Evolutionary conservation across 2,888 invertebrate species (phyloP).

Genomic region (Hydropsyche betteni): DNA sequence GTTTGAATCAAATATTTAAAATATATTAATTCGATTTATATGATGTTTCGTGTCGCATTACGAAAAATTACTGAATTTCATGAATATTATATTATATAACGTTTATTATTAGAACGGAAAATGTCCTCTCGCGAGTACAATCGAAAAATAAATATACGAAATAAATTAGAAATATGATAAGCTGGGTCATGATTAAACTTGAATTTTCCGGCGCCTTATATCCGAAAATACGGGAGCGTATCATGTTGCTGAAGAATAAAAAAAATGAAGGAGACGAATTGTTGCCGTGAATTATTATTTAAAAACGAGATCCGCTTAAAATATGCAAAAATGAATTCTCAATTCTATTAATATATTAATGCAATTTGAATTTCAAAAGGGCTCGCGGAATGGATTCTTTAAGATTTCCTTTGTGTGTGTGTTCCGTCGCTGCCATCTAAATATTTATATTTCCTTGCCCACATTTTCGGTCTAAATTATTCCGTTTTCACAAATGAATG

Average conservation of each 20-base stretch:
- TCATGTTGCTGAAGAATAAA: not conserved
- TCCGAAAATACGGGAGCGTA: not conserved
- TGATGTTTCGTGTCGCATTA: no score
- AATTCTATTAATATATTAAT: conserved; percentile 42
- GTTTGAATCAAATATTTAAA: no score
- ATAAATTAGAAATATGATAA: conserved; percentile 17
- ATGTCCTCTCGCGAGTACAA: no score
- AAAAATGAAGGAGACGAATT: conserved; percentile 9
- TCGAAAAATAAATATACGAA: not conserved
- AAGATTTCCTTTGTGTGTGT: conserved; percentile 37
- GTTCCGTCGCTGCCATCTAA: conserved; percentile 42
- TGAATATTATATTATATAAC: no score
- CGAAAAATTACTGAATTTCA: no score
- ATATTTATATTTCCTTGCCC: conserved; percentile 48
- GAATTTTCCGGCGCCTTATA: conserved; percentile 16
- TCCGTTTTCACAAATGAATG: conserved; percentile 45
- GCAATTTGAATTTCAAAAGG: conserved; percentile 45
- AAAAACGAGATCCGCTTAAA: conserved; percentile 29
- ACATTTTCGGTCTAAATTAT: conserved; percentile 48
- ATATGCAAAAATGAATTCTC: conserved; percentile 40
- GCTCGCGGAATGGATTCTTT: conserved; percentile 45
- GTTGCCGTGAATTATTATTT: conserved; percentile 31
- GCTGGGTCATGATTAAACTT: conserved; percentile 10
- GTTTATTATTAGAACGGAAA: no score
- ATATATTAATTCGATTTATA: no score